phyloP scores from a whole-genome alignment of 1,140 invertebrate genomes.

The Heliconius hewitsoni region DNA sequence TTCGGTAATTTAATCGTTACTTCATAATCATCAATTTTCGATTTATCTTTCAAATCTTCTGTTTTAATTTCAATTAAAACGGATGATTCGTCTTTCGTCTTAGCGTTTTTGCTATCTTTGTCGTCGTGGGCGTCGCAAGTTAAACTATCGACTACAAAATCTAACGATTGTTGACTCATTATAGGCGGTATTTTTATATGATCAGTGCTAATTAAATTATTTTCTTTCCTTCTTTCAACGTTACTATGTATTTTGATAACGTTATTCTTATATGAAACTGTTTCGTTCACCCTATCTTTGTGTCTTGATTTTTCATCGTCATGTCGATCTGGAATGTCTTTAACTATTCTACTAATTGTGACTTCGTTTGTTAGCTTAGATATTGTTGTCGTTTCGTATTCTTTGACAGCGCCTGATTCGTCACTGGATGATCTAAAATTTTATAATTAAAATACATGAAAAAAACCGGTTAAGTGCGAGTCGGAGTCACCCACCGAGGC shows the following conservation, averaged over 20 bases:
- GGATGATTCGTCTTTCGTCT: not conserved
- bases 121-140: constrained; percentile 47
- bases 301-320: constrained; percentile 45
- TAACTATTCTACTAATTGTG: constrained; percentile 67
- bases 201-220: constrained; percentile 30
- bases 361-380: constrained; percentile 75
- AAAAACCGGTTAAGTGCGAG: too few relatives aligned
- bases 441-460: not conserved
- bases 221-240: constrained; percentile 62
- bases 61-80: constrained; percentile 13
- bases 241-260: constrained; percentile 70
- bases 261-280: constrained; percentile 67
- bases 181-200: constrained; percentile 60
- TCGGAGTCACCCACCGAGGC: too few relatives aligned
- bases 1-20: constrained; percentile 68
- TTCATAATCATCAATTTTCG: constrained; percentile 52
- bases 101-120: not conserved
- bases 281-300: constrained; percentile 53
- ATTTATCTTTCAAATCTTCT: constrained; percentile 25
- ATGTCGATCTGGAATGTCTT: constrained; percentile 56
- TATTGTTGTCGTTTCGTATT: constrained; percentile 73
- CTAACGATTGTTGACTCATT: constrained; percentile 72
- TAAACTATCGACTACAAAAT: constrained; percentile 69
- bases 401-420: constrained; percentile 69
- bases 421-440: constrained; percentile 68